Conservation (phyloP, 2,113 vertebrate species). For the Origma solitaria region DNA sequence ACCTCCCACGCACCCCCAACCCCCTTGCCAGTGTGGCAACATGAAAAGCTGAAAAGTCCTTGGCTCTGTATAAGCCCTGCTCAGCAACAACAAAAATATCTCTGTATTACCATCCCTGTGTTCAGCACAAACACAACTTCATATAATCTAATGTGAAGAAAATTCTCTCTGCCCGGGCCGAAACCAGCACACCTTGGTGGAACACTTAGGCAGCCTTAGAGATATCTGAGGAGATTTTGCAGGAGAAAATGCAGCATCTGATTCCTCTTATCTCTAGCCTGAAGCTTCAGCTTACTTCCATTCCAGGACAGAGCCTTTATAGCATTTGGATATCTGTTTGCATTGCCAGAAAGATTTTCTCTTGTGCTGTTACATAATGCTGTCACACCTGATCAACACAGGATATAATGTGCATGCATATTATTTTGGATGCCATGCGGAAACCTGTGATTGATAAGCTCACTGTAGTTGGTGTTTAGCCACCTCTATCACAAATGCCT, state of each 20-base stretch:
- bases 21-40: rapidly evolving
- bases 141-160: background rate
- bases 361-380: background rate
- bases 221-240: background rate
- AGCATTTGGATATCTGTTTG: background rate
- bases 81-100: background rate
- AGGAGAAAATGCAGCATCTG: background rate
- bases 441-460: background rate
- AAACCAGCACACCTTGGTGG: background rate
- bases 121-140: background rate
- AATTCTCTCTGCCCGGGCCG: background rate
- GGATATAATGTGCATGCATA: background rate
- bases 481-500: background rate
- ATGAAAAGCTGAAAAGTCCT: background rate
- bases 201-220: background rate
- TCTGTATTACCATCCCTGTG: background rate
- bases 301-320: background rate
- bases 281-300: background rate
- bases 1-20: too few species aligned
- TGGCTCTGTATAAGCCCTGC: background rate
- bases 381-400: background rate
- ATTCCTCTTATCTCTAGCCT: background rate
- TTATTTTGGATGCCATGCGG: background rate
- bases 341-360: background rate
- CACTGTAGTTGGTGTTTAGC: background rate